phyloP scores from a whole-genome alignment of 2,113 vertebrate species.

The Telmatochromis bifrenatus region DNA sequence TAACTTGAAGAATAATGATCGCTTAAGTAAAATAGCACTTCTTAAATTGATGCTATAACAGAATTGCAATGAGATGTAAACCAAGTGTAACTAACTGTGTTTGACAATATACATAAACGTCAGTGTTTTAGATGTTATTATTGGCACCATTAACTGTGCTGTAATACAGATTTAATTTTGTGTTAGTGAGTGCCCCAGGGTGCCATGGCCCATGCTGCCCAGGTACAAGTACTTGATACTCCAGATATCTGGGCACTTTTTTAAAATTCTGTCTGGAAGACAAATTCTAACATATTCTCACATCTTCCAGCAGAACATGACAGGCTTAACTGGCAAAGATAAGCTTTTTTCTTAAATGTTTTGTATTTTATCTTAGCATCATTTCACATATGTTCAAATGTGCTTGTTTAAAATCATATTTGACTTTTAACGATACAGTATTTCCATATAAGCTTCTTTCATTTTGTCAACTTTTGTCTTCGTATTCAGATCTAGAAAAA shows the following conservation, averaged over 20 bases:
- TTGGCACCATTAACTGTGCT: not conserved
- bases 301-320: not conserved
- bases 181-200: not conserved
- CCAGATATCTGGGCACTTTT: constrained; percentile 2
- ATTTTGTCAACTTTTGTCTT: not conserved
- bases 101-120: not conserved
- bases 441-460: not conserved
- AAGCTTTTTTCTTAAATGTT: not conserved
- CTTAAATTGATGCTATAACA: not conserved
- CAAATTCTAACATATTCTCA: not conserved
- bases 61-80: not conserved
- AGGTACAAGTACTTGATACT: not conserved
- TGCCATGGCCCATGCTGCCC: not conserved
- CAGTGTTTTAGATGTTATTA: not conserved
- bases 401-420: not conserved
- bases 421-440: not conserved
- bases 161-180: not conserved
- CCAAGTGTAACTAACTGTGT: not conserved
- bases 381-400: not conserved
- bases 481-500: not conserved
- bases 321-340: constrained; percentile 5
- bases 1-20: not conserved
- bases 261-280: not conserved
- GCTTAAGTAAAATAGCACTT: not conserved
- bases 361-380: not conserved